Evolutionary conservation across 2,113 vertebrate genomes (phyloP).

Genomic region (Chaetorhynchus papuensis): DNA sequence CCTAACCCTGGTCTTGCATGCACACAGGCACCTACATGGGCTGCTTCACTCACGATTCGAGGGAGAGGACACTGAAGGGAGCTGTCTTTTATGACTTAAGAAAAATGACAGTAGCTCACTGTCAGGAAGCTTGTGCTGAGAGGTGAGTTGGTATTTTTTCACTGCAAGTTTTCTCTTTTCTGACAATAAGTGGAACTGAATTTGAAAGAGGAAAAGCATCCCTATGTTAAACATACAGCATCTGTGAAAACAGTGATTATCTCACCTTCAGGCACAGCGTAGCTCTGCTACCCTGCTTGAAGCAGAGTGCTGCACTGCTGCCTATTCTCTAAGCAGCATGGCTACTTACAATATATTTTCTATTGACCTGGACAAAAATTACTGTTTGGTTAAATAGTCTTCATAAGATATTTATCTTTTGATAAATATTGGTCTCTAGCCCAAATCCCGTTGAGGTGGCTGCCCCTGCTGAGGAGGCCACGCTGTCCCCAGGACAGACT

Average conservation of each 20-base stretch:
- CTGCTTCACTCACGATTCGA: conserved; percentile 85
- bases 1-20: background rate
- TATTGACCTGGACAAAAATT: background rate
- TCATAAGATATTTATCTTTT: background rate
- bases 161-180: background rate
- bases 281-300: background rate
- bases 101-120: conserved; percentile 92
- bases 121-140: conserved; percentile 93
- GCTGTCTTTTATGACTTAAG: conserved; percentile 92
- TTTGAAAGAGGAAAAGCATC: background rate
- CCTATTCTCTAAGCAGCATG: background rate
- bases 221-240: background rate
- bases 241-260: background rate
- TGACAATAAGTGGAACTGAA: background rate
- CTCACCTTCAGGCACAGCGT: background rate
- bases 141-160: conserved; percentile 71
- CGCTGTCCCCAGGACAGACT: fast-evolving
- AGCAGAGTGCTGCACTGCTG: background rate
- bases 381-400: background rate
- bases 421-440: background rate
- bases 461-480: background rate
- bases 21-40: conserved; percentile 84
- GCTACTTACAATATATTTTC: background rate
- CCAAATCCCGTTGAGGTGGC: too few relatives aligned
- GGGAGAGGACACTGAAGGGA: conserved; percentile 86